Conservation (phyloP, 2,888 invertebrate species). For the Calliopum simillimum region DNA sequence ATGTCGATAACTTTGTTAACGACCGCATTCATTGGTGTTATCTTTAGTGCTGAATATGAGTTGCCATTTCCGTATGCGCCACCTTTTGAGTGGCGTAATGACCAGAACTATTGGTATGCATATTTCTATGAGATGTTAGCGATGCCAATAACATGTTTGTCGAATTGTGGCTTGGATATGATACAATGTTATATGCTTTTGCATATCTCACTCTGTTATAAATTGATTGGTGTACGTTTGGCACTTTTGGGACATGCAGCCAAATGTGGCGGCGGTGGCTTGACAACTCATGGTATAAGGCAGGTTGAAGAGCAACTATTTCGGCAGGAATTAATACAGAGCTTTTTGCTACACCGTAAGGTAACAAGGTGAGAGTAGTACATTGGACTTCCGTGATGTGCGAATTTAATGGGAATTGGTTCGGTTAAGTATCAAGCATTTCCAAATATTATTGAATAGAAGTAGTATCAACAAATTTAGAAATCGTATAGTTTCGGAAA, state of each 20-base stretch:
- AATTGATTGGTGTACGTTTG: constrained; percentile 53
- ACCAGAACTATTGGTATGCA: constrained; percentile 49
- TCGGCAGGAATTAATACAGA: not conserved
- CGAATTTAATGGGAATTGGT: too few relatives aligned
- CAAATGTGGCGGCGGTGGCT: constrained; percentile 25
- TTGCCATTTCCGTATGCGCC: constrained; percentile 59
- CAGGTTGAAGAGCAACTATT: constrained; percentile 2
- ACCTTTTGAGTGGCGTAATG: constrained; percentile 57
- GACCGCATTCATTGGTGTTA: constrained; percentile 46
- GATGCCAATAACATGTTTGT: constrained; percentile 53
- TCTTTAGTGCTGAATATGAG: constrained; percentile 45
- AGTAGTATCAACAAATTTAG: too few relatives aligned
- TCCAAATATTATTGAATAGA: too few relatives aligned
- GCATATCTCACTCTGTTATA: constrained; percentile 54
- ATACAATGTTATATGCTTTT: constrained; percentile 57
- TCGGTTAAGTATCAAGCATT: too few relatives aligned
- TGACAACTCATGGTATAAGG: constrained; percentile 31
- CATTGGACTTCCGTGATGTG: too few relatives aligned
- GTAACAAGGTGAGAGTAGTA: constrained; percentile 36
- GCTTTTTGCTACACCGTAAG: constrained; percentile 34
- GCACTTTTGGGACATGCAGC: constrained; percentile 36
- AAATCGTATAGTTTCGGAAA: too few relatives aligned
- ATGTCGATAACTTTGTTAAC: constrained; percentile 37
- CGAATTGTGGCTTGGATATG: constrained; percentile 54
- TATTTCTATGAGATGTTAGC: constrained; percentile 55